Base-by-base conservation (phyloP, 2,797 vertebrate species). In the Erpetoichthys calabaricus region DNA sequence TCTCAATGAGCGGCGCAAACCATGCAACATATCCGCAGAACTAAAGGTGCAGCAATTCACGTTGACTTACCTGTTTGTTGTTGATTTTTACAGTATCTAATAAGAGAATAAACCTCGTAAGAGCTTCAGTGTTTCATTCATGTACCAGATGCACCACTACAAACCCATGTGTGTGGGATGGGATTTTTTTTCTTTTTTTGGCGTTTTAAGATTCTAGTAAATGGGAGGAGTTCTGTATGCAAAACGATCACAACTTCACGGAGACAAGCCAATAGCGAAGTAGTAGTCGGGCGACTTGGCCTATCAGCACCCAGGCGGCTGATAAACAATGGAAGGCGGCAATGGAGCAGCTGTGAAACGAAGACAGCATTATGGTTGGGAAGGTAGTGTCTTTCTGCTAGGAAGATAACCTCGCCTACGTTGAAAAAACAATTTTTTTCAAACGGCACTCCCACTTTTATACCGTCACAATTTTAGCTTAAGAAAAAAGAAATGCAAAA, bases 171-270 rank as follows among this genome's bases (percentile, higher is more conserved):
- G 64, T 67, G 67, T 61, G 64, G 60, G 57, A 62, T 63, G 50
- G 3, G 5, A 9, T 9, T 5, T 25, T 4, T 25, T 51, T 9
- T 51, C 51, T 51, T 51, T 51, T 51, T 51, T 51, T 58, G 73
- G 70, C 80, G 76, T 76, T 73, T 51, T 25, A 67, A 60, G 73
- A 64, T 68, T 66, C 64, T 67, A 66, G 68, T 59, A 61, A 67
- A 63, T 6, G 8, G 66, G 68, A 63, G 60, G 72, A 57, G 65
- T 63, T 64, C 60, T 60, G 44, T 66, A 72, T 70, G 70, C 62
- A 79, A 83, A 77, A 69, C 78, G 72, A 45, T 58, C 50, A 67
- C 65, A 61, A 59, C 64, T 64, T 75, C 69, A 63, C 59, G 69
- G 59, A 47, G 47, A 63, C 5, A 42, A 56, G 57, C 82, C 79